Evolutionary conservation across 2,888 invertebrate species (phyloP), one percentile per base, ranked within the genome.

Genomic region (Toxonevra muliebris): DNA sequence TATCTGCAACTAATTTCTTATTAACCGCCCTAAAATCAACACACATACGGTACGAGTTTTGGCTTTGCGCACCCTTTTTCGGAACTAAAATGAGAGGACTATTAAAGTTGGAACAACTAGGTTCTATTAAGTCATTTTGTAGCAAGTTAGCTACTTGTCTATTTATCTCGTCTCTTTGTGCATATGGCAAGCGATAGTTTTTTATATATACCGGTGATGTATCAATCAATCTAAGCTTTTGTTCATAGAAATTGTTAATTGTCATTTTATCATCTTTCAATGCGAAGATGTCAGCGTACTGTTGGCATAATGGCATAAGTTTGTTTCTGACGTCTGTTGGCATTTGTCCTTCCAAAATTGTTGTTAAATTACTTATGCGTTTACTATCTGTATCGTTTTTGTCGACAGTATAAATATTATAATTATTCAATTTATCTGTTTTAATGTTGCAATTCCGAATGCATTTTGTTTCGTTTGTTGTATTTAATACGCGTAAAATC

Each of bases 141-240:
- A 61, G 45, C 42, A 66, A 30, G 2, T 66, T 61, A 8, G 58
- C 15, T 11, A 69, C 61, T 64, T 69, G 65, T 41, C 41, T 53
- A 30, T 68, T 43, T 55, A 61, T 62, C 48, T 67, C 58, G 7
- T 60, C 40, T 10, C 55, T 40, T 45, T 69, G 69, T 4, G 54
- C 48, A 55, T 69, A 43, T 4, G 63, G 55, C 11, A 64, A 43
- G 7, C 69, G 43, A 17, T 69, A 66, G 17, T 66, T 66, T 53
- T 64, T 66, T 17, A 61, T 67, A 13, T 64, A 66, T 7, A 58
- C 66, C 2, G 69, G 66, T 12, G n/a, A 53, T 58, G 62, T 40
- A 17, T 70, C 68, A 8, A 12, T 62, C 41, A 66, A 53, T 63
- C 64, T 40, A 1, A 68, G n/a, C 43, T 68, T 65, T 55, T 69